Base-by-base conservation (phyloP, 2,888 invertebrate genomes). In the Hesperia comma region DNA sequence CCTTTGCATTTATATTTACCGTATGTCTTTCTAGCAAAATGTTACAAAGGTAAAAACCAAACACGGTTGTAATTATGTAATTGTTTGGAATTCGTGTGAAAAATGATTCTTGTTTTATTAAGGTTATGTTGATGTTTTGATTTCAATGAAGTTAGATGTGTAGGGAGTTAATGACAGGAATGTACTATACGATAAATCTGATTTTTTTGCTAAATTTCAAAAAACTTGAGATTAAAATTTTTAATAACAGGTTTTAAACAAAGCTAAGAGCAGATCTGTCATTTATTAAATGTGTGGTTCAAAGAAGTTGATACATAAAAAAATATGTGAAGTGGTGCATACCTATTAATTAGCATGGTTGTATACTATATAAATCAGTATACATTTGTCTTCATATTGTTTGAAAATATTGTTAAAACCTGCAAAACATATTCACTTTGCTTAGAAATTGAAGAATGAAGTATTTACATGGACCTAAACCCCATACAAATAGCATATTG, bases 111-210 rank as follows among this genome's bases (percentile, higher is more conserved):
- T 69, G 61, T 58, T 6, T 67, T 72, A 73, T 73, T 87, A 85
- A 92, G 92, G 92, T 92, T 92, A 92, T 92, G 92, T 92, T 92
- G 90, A 92, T 92, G 92, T 92, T 92, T 91, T 92, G 90, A 77
- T 90, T 84, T 75, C 78, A 76, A 43, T 32, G 79, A 79, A 81
- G 77, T 71, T 72, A 70, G 72, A 74, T 72, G 72, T 70, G 68
- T 74, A 69, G 76, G 75, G 68, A 72, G 70, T 54, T 60, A n/a
- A 2, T 58, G 60, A 62, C 68, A 68, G 56, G 26, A 67, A 41
- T 61, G 37, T 55, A 19, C 61, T 57, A 56, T 61, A 55, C 49
- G 10, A 40, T 14, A 10, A 21, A 12, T 37, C 2, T 37, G 2
- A 37, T 37, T 37, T 37, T 12, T 37, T 3, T 37, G 12, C 12